A percentile compares a stretch with the other conserved stretches of the same genome.
Conservation (phyloP, 2,797 vertebrate genomes). For the Spinus olivaceus region DNA sequence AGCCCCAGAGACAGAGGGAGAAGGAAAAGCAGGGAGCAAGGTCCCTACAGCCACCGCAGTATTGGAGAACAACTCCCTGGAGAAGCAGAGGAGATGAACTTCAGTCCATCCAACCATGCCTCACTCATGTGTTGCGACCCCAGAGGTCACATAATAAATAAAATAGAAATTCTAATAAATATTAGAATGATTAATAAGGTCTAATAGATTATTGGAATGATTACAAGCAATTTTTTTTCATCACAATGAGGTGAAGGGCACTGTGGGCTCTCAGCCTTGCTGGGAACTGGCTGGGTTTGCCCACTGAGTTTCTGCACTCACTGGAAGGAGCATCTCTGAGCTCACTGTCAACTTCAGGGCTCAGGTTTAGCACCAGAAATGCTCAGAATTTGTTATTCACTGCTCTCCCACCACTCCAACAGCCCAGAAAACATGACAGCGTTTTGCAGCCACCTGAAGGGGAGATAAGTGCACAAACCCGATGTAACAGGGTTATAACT, state of each 20-base stretch:
- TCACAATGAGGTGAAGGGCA: neutral
- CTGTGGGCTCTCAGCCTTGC: neutral
- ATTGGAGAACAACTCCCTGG: accelerated
- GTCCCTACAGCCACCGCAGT: neutral
- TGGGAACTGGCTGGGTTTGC: neutral
- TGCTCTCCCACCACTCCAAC: accelerated
- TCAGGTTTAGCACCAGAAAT: neutral
- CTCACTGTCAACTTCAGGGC: neutral
- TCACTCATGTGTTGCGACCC: accelerated
- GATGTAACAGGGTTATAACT: too few species aligned
- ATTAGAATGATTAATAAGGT: neutral
- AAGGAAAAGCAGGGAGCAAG: accelerated
- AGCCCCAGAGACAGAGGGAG: neutral
- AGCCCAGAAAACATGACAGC: neutral
- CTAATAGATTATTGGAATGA: neutral
- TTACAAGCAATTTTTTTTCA: neutral
- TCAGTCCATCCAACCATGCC: accelerated
- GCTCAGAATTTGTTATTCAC: neutral
- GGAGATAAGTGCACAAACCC: neutral
- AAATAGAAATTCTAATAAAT: neutral
- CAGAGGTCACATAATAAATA: neutral
- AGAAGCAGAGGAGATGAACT: neutral
- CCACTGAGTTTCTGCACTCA: neutral
- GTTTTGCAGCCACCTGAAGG: neutral
- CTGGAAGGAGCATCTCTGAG: neutral